Evolutionary conservation across 2,113 vertebrate species (phyloP).

Genomic region (Oostethus manadensis): DNA sequence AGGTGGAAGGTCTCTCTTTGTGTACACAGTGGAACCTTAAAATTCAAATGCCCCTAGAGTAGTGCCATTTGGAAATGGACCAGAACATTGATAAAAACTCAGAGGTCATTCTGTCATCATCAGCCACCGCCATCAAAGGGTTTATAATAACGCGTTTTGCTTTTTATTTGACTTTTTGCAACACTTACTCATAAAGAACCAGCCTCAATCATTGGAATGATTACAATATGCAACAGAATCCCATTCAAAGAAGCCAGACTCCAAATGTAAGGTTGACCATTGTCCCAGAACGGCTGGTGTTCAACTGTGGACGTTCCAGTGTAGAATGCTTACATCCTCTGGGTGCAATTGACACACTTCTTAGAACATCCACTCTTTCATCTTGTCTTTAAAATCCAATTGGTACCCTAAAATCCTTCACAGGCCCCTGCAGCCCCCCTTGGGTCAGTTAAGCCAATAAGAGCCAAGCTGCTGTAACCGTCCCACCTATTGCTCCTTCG

Average conservation of each 20-base stretch:
- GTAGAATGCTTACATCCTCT: slow-evolving; percentile 13
- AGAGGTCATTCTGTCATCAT: too few relatives aligned
- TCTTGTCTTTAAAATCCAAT: slow-evolving; percentile 46
- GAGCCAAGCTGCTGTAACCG: slow-evolving; percentile 42
- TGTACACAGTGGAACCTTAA: too few relatives aligned
- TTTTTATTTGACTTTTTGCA: too few relatives aligned
- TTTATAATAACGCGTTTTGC: too few relatives aligned
- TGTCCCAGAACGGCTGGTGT: background rate
- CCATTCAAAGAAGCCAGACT: too few relatives aligned
- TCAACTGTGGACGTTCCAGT: background rate
- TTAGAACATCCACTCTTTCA: slow-evolving; percentile 37
- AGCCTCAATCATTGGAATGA: too few relatives aligned
- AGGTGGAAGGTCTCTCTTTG: background rate
- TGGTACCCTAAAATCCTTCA: slow-evolving; percentile 45
- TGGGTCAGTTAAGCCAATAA: slow-evolving; percentile 32
- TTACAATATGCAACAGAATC: too few relatives aligned
- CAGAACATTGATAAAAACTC: background rate
- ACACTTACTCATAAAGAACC: too few relatives aligned
- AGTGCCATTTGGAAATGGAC: background rate
- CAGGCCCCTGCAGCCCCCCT: slow-evolving; percentile 25
- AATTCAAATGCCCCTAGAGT: background rate
- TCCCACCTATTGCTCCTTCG: slow-evolving; percentile 42
- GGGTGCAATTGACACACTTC: slow-evolving; percentile 40
- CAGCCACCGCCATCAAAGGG: too few relatives aligned
- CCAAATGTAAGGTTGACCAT: slow-evolving; percentile 5